Base-by-base conservation (phyloP, 2,797 vertebrate species). In the Limosa lapponica region DNA sequence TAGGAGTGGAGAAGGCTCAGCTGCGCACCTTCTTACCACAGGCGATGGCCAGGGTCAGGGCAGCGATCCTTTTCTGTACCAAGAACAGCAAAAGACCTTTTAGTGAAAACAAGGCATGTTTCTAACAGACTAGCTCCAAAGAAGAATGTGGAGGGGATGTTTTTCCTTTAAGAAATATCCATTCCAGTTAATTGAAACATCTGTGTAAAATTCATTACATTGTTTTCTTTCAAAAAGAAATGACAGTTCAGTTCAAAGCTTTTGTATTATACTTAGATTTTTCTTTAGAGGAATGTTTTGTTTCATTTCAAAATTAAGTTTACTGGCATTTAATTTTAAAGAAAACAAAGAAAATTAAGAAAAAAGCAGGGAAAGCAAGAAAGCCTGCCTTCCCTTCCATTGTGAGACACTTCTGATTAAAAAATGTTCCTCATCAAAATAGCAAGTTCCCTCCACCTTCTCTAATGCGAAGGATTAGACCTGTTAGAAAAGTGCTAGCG, bases 191-290 rank as follows among this genome's bases (percentile, higher is more conserved):
- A 77, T 92, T 91, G 89, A 94, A 96, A 95, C 95, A 97, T 89
- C 90, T 95, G 93, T 93, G 78, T 82, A 91, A 93, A 93, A 96
- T 93, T 58, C 91, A 93, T 86, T 91, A 83, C 80, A 93, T 89
- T 96, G 95, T 94, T 94, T 89, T 92, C 64, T 73, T 92, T 85
- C 74, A 67, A 85, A 92, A 96, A 92, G 59, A 92, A 84, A 91
- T 80, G 86, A 87, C 93, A 95, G 81, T 71, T 93, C 70, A 70
- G 83, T 94, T 94, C 81, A 87, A 94, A 95, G 90, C 86, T 95
- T 96, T 92, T 95, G 93, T 93, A 93, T 95, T 91, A 66, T 51
- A 79, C 66, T 94, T 79, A 46, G 59, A 87, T 84, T 95, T 95
- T 96, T 62, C 82, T 95, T 93, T 41, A 90, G 62, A 90, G 10